Evolutionary conservation across 2,797 vertebrate genomes (phyloP).

Genomic region (Dendrocincla fuliginosa): DNA sequence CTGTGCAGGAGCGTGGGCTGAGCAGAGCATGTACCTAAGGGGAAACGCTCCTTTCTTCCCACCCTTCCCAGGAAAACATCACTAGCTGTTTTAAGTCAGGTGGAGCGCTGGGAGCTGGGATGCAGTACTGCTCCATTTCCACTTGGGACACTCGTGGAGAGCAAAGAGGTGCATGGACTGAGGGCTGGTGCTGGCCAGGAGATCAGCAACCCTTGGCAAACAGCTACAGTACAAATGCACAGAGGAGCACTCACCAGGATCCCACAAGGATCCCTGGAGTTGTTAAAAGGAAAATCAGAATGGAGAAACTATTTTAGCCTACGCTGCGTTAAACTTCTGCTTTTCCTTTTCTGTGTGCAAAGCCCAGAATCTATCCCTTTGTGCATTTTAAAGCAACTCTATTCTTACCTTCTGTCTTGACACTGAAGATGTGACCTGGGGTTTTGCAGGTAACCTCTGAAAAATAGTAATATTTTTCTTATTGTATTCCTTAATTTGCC

Average conservation of each 20-base stretch:
- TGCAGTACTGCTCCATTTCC: neutral
- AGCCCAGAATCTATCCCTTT: neutral
- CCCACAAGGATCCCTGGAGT: neutral
- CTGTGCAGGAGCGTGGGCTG: neutral
- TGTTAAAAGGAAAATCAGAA: neutral
- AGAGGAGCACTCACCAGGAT: neutral
- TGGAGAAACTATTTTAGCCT: neutral
- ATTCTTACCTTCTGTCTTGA: conserved; percentile 84
- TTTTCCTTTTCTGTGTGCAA: neutral
- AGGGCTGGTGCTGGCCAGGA: neutral
- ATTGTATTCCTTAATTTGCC: conserved; percentile 85
- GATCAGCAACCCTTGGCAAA: neutral
- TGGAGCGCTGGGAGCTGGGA: neutral
- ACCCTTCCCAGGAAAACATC: neutral
- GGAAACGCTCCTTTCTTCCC: neutral
- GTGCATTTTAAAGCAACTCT: neutral
- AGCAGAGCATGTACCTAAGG: neutral
- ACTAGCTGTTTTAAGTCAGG: neutral
- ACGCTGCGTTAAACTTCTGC: neutral
- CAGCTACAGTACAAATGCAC: neutral
- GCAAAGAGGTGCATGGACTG: neutral
- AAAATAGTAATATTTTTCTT: conserved; percentile 76
- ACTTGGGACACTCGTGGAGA: neutral
- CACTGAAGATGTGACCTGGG: conserved; percentile 37
- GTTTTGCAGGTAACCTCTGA: conserved; percentile 71